phyloP scores from a whole-genome alignment of 2,113 vertebrate species.

The Corydoras sp. region DNA sequence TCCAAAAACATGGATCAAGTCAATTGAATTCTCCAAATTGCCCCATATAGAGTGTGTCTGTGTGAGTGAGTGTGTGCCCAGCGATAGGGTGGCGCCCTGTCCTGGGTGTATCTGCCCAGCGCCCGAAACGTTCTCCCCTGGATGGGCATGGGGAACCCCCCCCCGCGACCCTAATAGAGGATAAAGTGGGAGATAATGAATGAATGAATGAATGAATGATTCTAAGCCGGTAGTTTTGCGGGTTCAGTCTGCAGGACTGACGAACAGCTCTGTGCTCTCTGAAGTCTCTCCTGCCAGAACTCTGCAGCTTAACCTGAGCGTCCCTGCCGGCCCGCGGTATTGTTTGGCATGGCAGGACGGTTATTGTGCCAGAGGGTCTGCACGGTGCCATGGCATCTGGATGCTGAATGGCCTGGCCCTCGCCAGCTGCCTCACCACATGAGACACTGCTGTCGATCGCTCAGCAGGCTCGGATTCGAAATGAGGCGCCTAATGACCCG shows the following conservation, averaged over 20 bases:
- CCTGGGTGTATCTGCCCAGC: no score
- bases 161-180: no score
- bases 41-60: no score
- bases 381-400: constrained; percentile 25
- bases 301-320: not conserved
- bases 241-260: not conserved
- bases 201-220: no score
- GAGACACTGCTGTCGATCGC: not conserved
- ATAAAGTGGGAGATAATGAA: no score
- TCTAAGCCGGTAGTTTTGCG: not conserved
- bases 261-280: not conserved
- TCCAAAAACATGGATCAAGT: no score
- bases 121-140: no score
- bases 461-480: constrained; percentile 15
- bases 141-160: no score
- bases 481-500: not conserved
- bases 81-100: no score
- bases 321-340: not conserved
- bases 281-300: not conserved
- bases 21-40: no score
- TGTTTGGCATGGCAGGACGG: constrained; percentile 33
- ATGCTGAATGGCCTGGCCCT: constrained; percentile 5
- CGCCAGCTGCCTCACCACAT: constrained; percentile 10
- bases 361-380: not conserved
- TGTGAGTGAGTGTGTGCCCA: no score